Evolutionary conservation across 2,113 vertebrate genomes (phyloP).

Genomic region (Puffinus mauretanicus): DNA sequence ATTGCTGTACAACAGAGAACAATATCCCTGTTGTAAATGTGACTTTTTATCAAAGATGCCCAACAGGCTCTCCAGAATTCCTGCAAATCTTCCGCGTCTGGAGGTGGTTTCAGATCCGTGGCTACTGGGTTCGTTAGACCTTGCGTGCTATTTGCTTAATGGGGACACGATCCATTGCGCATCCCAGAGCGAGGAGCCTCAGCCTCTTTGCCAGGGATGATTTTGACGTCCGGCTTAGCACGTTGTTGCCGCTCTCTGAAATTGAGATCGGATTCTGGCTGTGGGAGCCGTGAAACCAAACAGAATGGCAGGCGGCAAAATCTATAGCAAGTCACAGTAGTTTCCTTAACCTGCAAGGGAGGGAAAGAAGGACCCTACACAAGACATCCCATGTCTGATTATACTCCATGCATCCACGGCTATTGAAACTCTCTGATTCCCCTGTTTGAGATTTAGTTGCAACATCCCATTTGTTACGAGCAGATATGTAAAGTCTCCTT

Average conservation of each 20-base stretch:
- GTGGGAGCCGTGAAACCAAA: not conserved
- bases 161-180: not conserved
- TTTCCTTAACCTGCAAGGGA: constrained; percentile 22
- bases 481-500: constrained; percentile 64
- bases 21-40: constrained; percentile 20
- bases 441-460: constrained; percentile 55
- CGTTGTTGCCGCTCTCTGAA: not conserved
- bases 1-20: not conserved
- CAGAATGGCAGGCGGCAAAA: not conserved
- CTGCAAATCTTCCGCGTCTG: not conserved
- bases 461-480: constrained; percentile 63
- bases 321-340: not conserved
- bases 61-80: constrained; percentile 8
- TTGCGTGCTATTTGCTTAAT: not conserved
- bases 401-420: constrained; percentile 29
- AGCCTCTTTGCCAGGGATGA: not conserved
- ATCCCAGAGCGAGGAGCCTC: not conserved
- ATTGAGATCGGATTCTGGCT: not conserved
- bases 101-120: not conserved
- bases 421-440: constrained; percentile 60
- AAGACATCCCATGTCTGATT: constrained; percentile 54
- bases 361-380: not conserved
- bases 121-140: not conserved
- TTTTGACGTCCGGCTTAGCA: not conserved
- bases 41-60: constrained; percentile 31